Conservation (phyloP, 2,113 vertebrate species). For the Amblyopsis rosae region DNA sequence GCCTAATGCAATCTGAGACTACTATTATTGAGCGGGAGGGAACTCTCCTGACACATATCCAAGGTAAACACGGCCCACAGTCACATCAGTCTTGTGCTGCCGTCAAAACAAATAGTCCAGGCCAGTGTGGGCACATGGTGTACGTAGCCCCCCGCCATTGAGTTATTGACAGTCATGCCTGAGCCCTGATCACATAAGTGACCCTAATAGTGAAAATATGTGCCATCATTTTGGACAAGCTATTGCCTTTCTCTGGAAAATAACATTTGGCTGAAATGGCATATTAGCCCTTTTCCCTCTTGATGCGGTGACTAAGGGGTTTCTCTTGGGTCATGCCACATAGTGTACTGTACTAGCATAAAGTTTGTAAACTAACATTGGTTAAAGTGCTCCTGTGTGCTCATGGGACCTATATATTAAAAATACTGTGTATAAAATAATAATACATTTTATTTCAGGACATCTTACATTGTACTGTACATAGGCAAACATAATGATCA, state of each 20-base stretch:
- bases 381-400: no score
- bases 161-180: conserved; percentile 73
- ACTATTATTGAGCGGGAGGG: conserved; percentile 30
- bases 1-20: conserved; percentile 63
- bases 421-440: no score
- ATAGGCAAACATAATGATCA: no score
- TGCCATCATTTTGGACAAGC: conserved; percentile 48
- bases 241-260: conserved; percentile 58
- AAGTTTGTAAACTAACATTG: conserved; percentile 67
- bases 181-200: conserved; percentile 63
- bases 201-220: conserved; percentile 72
- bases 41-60: conserved; percentile 53
- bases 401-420: no score
- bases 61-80: conserved; percentile 68
- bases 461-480: no score
- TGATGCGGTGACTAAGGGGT: conserved; percentile 67
- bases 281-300: conserved; percentile 61
- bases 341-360: conserved; percentile 5
- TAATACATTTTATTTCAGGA: no score
- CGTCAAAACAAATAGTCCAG: conserved; percentile 73
- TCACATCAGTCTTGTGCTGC: conserved; percentile 62
- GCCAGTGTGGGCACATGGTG: conserved; percentile 46
- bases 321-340: conserved; percentile 15
- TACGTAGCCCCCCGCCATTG: conserved; percentile 70
- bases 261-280: conserved; percentile 71